Base-by-base conservation (phyloP, 2,797 vertebrate species). In the Semaprochilodus insignis region DNA sequence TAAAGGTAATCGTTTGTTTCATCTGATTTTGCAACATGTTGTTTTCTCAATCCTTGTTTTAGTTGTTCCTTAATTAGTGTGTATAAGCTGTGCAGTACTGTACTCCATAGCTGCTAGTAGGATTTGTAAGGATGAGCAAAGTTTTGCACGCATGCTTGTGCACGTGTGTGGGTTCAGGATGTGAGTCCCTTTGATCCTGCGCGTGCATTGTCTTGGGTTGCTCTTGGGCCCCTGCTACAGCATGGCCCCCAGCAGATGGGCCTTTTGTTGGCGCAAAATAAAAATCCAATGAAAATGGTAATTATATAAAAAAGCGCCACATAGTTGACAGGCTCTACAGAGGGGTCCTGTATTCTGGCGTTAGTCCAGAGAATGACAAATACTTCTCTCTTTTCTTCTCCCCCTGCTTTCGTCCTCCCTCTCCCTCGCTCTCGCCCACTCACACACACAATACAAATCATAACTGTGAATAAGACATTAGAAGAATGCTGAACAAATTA, bases 221-320 rank as follows among this genome's bases (percentile, higher is more conserved):
- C 91, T 92, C 89, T 90, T 84, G 72, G 88, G 87, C 90, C 88
- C 87, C 75, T 81, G 85, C 89, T 92, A 87, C 85, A 90, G 91
- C 88, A 90, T 91, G 87, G 90, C 90, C 91, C 88, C 80, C 89
- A 92, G 92, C 95, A 95, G 95, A 95, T 95, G 94, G 93, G 85
- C 85, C 93, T 89, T 95, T 96, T 95, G 93, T 95, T 90, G 89
- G 85, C 75, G 88, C 83, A 90, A 92, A 95, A 95, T 95, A 95
- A 95, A 95, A 95, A 95, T 95, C 94, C 94, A 96, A 95, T 96
- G 95, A 95, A 96, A 93, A 95, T 95, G 94, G 92, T 95, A 95
- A 95, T 95, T 93, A 93, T 93, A 93, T 92, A 90, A 94, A 94
- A 94, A 88, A 69, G 90, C 88, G 88, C 72, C 85, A 89, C 85